Conservation (phyloP, 2,113 vertebrate species). For the Vanacampus margaritifer region DNA sequence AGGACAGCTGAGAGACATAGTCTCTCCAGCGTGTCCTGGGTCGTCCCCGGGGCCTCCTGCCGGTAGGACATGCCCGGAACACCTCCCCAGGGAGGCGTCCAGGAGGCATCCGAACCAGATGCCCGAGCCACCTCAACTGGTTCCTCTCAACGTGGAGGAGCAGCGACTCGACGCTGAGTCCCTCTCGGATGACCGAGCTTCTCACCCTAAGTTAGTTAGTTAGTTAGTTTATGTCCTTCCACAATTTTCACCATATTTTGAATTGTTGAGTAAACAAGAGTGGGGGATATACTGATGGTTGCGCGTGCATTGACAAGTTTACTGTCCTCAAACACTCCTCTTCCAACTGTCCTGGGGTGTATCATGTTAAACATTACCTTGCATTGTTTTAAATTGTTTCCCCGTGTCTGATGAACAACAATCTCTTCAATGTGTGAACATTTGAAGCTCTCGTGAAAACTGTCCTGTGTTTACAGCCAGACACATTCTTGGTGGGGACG, state of each 20-base stretch:
- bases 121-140: too few species aligned
- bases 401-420: neutral
- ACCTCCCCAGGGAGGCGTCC: too few species aligned
- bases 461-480: conserved; percentile 72
- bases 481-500: conserved; percentile 97
- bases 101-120: too few species aligned
- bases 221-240: conserved; percentile 66
- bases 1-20: too few species aligned
- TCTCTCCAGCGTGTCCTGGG: too few species aligned
- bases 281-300: neutral
- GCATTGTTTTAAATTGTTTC: neutral
- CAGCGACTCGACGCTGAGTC: too few species aligned
- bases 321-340: neutral
- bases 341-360: neutral
- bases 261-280: neutral
- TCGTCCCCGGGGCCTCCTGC: too few species aligned
- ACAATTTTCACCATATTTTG: neutral
- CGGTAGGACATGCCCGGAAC: too few species aligned
- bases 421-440: neutral
- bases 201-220: too few species aligned
- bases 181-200: too few species aligned
- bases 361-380: neutral
- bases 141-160: too few species aligned
- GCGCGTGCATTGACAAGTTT: neutral
- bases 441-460: neutral